Percentiles rank a stretch among this genome's conserved stretches.
phyloP scores from a whole-genome alignment of 2,888 invertebrate species.

The Ptychoptera contaminata region DNA sequence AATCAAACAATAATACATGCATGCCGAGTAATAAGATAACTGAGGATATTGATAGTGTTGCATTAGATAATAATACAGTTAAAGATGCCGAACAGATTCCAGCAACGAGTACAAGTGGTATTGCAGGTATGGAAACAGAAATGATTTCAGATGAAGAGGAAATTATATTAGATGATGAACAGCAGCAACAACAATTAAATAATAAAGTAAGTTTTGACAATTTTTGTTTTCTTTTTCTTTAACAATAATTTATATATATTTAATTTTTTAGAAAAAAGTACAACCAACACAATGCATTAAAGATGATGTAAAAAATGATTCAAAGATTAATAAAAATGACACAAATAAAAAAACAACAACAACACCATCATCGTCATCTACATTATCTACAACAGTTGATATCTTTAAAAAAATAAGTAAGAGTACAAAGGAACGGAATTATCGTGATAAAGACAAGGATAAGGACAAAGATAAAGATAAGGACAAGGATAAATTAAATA shows the following conservation, averaged over 20 bases:
- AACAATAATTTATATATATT: no score
- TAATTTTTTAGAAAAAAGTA: no score
- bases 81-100: not conserved
- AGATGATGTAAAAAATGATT: no score
- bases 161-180: constrained; percentile 40
- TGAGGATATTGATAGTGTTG: constrained; percentile 7
- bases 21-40: not conserved
- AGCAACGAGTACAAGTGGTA: constrained; percentile 22
- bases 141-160: constrained; percentile 57
- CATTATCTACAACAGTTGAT: not conserved
- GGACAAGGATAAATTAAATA: constrained; percentile 15
- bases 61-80: constrained; percentile 1
- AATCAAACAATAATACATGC: constrained; percentile 7
- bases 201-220: no score
- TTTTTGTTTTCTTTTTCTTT: no score
- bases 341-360: constrained; percentile 19
- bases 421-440: constrained; percentile 59
- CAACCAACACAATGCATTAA: no score
- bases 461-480: constrained; percentile 10
- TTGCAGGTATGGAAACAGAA: constrained; percentile 53
- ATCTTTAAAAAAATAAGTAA: constrained; percentile 67
- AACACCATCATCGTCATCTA: constrained; percentile 24
- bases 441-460: constrained; percentile 45
- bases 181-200: constrained; percentile 6
- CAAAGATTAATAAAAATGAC: constrained; percentile 32